These are phyloP conservation scores for Timema podura DNA, from an alignment of 2,888 invertebrate genomes.

Conservation along the genomic window DNA sequence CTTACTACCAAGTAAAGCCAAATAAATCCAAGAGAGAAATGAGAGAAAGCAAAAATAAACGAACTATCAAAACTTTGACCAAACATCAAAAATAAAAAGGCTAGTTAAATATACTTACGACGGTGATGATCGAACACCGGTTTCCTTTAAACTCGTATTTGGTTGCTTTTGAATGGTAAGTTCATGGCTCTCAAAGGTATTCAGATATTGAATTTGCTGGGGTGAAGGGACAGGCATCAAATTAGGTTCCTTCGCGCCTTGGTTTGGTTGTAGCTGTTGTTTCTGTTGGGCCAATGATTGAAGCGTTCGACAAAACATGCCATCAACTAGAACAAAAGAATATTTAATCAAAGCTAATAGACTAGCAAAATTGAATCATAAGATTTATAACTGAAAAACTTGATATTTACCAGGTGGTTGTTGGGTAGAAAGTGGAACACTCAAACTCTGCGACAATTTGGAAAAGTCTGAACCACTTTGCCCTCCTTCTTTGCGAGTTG, in stretches of 20 bases:
- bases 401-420: constrained; percentile 44
- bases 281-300: constrained; percentile 61
- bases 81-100: too few species aligned
- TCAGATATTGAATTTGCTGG: constrained; percentile 92
- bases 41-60: too few species aligned
- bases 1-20: too few species aligned
- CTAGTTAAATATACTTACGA: constrained; percentile 56
- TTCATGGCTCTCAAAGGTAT: constrained; percentile 94
- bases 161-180: constrained; percentile 94
- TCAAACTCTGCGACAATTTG: constrained; percentile 29
- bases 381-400: neutral
- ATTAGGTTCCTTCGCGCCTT: constrained; percentile 70
- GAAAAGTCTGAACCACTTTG: constrained; percentile 30
- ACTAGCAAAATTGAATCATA: neutral
- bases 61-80: too few species aligned
- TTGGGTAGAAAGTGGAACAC: constrained; percentile 42
- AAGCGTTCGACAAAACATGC: constrained; percentile 60
- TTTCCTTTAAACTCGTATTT: constrained; percentile 78
- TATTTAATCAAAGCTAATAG: neutral
- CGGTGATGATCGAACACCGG: constrained; percentile 65
- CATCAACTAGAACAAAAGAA: constrained; percentile 46
- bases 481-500: constrained; percentile 44
- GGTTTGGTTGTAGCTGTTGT: constrained; percentile 46
- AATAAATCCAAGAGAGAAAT: too few species aligned
- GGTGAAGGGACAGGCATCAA: constrained; percentile 95